A percentile compares a stretch with the other conserved stretches of the same genome.
These are phyloP conservation scores for Sebastes minor DNA, from an alignment of 2,797 vertebrate species.

Conservation along the genomic window DNA sequence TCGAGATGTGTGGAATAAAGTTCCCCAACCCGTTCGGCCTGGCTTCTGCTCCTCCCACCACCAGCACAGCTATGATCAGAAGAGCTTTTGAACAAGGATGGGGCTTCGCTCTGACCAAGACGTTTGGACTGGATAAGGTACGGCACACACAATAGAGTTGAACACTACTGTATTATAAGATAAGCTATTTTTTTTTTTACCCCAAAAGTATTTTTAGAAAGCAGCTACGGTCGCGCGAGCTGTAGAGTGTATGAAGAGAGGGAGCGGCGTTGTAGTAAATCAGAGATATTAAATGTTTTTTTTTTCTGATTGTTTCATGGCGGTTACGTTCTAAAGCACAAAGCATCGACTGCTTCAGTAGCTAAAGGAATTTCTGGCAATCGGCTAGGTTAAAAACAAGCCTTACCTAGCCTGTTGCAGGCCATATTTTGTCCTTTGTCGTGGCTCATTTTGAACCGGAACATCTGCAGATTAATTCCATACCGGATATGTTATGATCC, in stretches of 20 bases:
- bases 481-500: too few relatives aligned
- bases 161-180: too few relatives aligned
- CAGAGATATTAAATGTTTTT: too few relatives aligned
- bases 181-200: too few relatives aligned
- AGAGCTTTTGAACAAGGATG: conserved; percentile 93
- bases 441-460: background rate
- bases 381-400: background rate
- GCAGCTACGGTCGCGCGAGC: too few relatives aligned
- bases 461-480: too few relatives aligned
- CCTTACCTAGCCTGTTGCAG: background rate
- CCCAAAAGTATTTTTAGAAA: too few relatives aligned
- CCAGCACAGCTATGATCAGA: conserved; percentile 92
- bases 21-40: conserved; percentile 95
- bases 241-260: too few relatives aligned
- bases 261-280: too few relatives aligned
- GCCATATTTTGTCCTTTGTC: background rate
- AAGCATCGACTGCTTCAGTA: background rate
- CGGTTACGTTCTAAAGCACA: too few relatives aligned
- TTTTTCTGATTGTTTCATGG: too few relatives aligned
- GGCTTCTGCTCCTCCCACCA: conserved; percentile 92
- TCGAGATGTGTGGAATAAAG: conserved; percentile 89
- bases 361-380: background rate
- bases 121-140: conserved; percentile 94
- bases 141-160: background rate
- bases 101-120: conserved; percentile 95